Evolutionary conservation across 2,113 vertebrate genomes (phyloP).

Genomic region (Grantiella picta): DNA sequence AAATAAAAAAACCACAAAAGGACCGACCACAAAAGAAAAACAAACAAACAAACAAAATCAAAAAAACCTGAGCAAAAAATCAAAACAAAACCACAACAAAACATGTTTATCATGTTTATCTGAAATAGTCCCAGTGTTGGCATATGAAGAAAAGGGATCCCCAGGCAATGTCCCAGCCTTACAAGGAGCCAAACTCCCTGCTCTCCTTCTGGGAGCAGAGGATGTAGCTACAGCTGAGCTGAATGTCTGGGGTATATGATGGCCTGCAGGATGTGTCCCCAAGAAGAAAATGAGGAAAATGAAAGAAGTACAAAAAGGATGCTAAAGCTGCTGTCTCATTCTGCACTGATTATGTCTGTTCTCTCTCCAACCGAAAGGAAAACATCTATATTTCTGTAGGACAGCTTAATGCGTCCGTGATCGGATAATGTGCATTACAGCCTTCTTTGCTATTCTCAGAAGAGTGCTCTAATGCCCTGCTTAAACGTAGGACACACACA

Average conservation of each 20-base stretch:
- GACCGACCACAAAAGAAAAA: not conserved
- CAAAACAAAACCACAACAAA: not conserved
- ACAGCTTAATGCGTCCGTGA: slow-evolving; percentile 21
- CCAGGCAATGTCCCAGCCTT: not conserved
- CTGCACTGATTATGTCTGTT: not conserved
- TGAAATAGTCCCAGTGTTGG: not conserved
- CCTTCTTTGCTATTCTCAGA: slow-evolving; percentile 42
- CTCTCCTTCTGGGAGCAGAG: not conserved
- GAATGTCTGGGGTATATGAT: not conserved
- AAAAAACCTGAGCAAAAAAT: not conserved
- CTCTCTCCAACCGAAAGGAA: not conserved
- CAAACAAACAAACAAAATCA: too few relatives aligned
- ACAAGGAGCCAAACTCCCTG: not conserved
- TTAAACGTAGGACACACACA: slow-evolving; percentile 20
- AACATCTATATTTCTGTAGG: slow-evolving; percentile 16
- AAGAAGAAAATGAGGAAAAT: not conserved
- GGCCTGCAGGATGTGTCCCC: not conserved
- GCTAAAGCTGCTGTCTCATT: slow-evolving; percentile 24
- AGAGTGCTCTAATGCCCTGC: slow-evolving; percentile 44
- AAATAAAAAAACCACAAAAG: not conserved
- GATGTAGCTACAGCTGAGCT: not conserved
- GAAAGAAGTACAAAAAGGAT: not conserved
- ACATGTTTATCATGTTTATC: not conserved
- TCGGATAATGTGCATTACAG: not conserved
- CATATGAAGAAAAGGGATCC: not conserved